Evolutionary conservation across 2,888 invertebrate genomes (phyloP), one percentile per base, ranked within the genome.

Genomic region (Synergus gifuensis): DNA sequence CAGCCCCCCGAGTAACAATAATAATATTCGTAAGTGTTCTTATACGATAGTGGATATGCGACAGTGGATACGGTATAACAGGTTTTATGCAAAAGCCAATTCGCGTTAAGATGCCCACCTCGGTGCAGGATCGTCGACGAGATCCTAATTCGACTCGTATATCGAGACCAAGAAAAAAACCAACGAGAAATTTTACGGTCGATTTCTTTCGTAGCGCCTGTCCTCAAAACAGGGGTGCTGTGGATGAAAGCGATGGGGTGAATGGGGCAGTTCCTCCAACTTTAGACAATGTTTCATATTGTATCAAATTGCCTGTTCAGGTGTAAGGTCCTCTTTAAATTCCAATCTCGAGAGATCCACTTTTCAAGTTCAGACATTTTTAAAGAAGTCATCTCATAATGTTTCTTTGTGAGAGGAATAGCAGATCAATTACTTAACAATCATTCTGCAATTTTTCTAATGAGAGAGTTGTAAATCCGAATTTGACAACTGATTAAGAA

Each of bases 51-150:
- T 79, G 79, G 78, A 64, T 81, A 81, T 78, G 79, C 77, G 76
- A 76, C 82, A 46, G 62, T 80, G 78, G 67, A 78, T 81, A 80
- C 78, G 69, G 66, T 78, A 80, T 77, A 85, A 86, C 86, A 83
- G 86, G 86, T 86, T 86, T 86, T 81, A 81, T 83, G 82, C 84
- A 80, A 84, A 85, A 85, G 83, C 83, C 82, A 82, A 85, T 86
- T 84, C 82, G 81, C 83, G 79, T 83, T 82, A 84, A 82, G 81
- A 82, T 84, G 78, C 14, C 46, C 40, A 76, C 54, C 76, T 76
- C 81, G 78, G 82, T 83, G 79, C 80, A 81, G 76, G 64, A 83
- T 79, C 83, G 78, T 79, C 84, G 83, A 86, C 83, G 84, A 85
- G 85, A 85, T 86, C 84, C 84, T 86, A 85, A 87, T 87, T 85